These are phyloP conservation scores for fruit fly (Drosophila melanogaster) DNA, from an alignment of 1,140 invertebrate genomes.

Conservation along the genomic window Release_6_plus_ISO1_MT NT_033779.5:16608501-16609000, in stretches of 20 bases:
- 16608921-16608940: slow-evolving; percentile 1
- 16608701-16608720: not conserved
- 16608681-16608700: not conserved
- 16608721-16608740: not conserved
- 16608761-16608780: not conserved
- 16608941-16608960: not conserved
- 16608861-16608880: not conserved
- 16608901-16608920: not conserved
- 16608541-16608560: not conserved
- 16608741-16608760: not conserved
- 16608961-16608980: not conserved
- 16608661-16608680: not conserved
- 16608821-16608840: not conserved
- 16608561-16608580: not conserved
- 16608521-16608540: slow-evolving; percentile 7
- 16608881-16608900: not conserved
- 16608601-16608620: too few relatives aligned
- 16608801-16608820: not conserved
- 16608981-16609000: not conserved
- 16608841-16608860: not conserved
- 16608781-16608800: too few relatives aligned
- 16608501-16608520: slow-evolving; percentile 5
- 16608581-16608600: not conserved
- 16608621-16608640: not conserved
- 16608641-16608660: not conserved